Percentiles rank a stretch among this genome's conserved stretches.
These are phyloP conservation scores for Acleris literana DNA, from an alignment of 2,888 invertebrate species.

Conservation along the genomic window DNA sequence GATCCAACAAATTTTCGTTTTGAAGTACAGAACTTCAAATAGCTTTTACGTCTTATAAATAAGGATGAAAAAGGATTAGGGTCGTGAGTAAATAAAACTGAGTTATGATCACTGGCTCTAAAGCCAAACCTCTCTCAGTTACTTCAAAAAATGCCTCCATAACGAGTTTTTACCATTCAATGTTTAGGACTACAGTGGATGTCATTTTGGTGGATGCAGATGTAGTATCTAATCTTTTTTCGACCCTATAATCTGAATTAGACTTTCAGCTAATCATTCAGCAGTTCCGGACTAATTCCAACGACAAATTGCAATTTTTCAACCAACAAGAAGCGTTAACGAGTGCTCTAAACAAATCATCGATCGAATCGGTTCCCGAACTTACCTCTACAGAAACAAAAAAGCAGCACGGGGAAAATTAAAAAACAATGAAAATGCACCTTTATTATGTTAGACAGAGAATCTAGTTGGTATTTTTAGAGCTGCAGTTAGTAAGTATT, in stretches of 20 bases:
- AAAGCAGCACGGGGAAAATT: neutral
- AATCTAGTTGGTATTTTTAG: neutral
- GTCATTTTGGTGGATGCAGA: constrained; percentile 41
- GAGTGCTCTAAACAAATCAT: constrained; percentile 67
- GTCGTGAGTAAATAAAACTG: constrained; percentile 11
- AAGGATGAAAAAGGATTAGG: neutral
- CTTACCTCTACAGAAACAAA: constrained; percentile 51
- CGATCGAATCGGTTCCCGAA: constrained; percentile 48
- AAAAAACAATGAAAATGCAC: neutral
- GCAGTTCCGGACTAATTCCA: neutral
- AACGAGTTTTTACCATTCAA: too few relatives aligned
- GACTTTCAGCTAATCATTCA: too few relatives aligned
- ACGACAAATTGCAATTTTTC: constrained; percentile 31
- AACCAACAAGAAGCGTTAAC: constrained; percentile 56
- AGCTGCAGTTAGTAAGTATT: constrained; percentile 20
- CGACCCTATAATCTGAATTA: too few relatives aligned
- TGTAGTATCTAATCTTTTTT: too few relatives aligned
- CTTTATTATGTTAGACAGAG: constrained; percentile 1
- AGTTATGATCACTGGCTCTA: constrained; percentile 5
- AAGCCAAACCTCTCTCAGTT: too few relatives aligned
- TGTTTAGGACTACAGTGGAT: constrained; percentile 40
- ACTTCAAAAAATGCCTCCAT: too few relatives aligned
- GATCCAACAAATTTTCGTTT: too few relatives aligned
- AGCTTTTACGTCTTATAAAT: neutral
- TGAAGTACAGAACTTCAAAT: neutral